Percentiles rank a stretch among this genome's conserved stretches.
phyloP scores from a whole-genome alignment of 64 coral and sea anemone species.

The Actinia tenebrosa region DNA sequence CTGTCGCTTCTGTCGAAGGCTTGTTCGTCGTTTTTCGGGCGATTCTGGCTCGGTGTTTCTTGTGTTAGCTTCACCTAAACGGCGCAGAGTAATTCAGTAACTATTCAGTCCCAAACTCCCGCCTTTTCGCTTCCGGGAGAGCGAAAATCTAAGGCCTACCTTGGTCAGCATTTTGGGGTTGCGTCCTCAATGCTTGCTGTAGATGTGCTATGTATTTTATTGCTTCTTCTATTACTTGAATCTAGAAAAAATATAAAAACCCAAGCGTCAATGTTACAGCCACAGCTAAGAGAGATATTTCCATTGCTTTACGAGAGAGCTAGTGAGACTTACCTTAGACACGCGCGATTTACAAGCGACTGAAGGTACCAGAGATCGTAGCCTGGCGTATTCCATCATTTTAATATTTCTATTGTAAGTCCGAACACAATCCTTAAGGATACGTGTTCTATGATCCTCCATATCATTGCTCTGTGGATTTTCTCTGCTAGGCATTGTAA shows the following conservation, averaged over 20 bases:
- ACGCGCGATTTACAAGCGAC: conserved; percentile 71
- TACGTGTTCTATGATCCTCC: conserved; percentile 48
- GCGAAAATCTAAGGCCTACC: conserved; percentile 52
- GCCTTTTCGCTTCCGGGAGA: conserved; percentile 75
- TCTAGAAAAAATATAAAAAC: conserved; percentile 42
- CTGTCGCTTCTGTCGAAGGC: conserved; percentile 68
- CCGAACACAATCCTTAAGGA: conserved; percentile 51
- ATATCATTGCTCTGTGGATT: conserved; percentile 10
- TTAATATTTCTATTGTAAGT: conserved; percentile 81
- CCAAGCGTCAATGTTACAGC: background rate
- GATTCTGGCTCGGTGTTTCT: conserved; percentile 4
- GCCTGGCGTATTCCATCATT: conserved; percentile 72
- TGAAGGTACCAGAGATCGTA: conserved; percentile 84
- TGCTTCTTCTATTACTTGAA: conserved; percentile 97
- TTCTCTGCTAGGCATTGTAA: conserved; percentile 49
- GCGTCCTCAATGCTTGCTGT: conserved; percentile 66
- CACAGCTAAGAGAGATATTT: background rate
- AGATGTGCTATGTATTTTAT: conserved; percentile 97
- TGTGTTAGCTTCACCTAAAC: conserved; percentile 39
- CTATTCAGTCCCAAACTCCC: conserved; percentile 67
- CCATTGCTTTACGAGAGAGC: background rate
- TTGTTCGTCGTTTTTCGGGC: conserved; percentile 52
- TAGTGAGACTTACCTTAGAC: conserved; percentile 54
- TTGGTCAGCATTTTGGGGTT: conserved; percentile 37
- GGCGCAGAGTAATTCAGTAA: conserved; percentile 57